Conservation (phyloP, 1,140 invertebrate genomes). For the Sitodiplosis mosellana region DNA sequence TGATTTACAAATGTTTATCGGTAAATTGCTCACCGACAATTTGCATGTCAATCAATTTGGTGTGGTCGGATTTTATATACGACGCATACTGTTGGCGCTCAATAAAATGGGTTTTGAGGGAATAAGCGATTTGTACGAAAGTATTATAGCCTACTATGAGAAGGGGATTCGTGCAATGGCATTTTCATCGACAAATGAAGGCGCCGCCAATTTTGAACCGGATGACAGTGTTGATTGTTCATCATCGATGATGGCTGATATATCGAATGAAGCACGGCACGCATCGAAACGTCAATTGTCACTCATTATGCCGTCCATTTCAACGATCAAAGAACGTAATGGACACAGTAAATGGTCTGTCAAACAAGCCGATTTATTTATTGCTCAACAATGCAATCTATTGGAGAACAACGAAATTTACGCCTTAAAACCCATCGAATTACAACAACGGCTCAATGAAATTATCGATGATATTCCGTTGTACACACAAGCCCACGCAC, state of each 20-base stretch:
- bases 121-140: constrained; percentile 46
- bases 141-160: constrained; percentile 42
- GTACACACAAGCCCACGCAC: constrained; percentile 72
- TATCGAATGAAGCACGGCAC: too few relatives aligned
- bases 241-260: too few relatives aligned
- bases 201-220: too few relatives aligned
- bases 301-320: constrained; percentile 2
- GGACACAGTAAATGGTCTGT: constrained; percentile 50
- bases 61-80: constrained; percentile 51
- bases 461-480: constrained; percentile 65
- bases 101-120: constrained; percentile 68
- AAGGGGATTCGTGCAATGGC: constrained; percentile 21
- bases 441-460: constrained; percentile 57
- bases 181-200: constrained; percentile 5
- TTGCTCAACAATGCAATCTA: constrained; percentile 65
- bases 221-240: too few relatives aligned
- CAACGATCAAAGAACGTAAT: constrained; percentile 6
- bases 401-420: constrained; percentile 61
- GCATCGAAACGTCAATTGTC: constrained; percentile 5
- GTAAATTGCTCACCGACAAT: constrained; percentile 14
- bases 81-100: constrained; percentile 59
- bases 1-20: constrained; percentile 29
- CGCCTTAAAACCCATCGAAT: constrained; percentile 50
- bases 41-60: constrained; percentile 27
- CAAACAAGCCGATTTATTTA: constrained; percentile 71